Evolutionary conservation across 1,140 invertebrate genomes (phyloP).

Genomic region (Coptotermes formosanus): DNA sequence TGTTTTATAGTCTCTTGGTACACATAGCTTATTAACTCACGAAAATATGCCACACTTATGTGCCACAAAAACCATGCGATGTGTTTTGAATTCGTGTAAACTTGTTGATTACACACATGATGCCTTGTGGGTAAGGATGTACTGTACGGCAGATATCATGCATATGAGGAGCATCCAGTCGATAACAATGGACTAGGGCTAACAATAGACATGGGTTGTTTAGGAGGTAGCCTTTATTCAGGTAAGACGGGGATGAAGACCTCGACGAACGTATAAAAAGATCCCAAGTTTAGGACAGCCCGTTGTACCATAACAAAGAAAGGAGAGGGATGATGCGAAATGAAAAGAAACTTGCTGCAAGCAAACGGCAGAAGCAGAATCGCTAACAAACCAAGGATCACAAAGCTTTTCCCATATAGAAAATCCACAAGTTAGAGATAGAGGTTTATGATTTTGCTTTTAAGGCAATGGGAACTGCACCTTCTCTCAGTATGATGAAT

Average conservation of each 20-base stretch:
- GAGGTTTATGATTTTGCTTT: neutral
- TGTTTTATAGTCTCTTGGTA: no score
- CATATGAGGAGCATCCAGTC: neutral
- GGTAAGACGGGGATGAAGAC: neutral
- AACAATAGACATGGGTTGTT: neutral
- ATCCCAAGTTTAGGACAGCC: neutral
- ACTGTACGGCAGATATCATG: neutral
- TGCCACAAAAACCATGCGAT: no score
- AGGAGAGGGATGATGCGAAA: neutral
- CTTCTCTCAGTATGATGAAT: neutral
- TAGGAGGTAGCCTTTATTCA: neutral
- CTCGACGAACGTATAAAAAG: neutral
- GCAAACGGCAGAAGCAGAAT: neutral
- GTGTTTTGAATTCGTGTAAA: no score
- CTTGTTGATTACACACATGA: neutral
- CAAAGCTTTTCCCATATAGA: neutral
- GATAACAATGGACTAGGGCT: neutral
- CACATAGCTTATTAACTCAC: no score
- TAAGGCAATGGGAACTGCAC: neutral
- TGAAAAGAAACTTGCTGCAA: neutral
- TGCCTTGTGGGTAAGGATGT: neutral
- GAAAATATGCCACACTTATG: no score
- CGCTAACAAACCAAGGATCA: neutral
- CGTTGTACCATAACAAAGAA: neutral
- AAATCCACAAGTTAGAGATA: neutral